Evolutionary conservation across 2,888 invertebrate species (phyloP), one percentile per base, ranked within the genome.

Genomic region (Timema podura): DNA sequence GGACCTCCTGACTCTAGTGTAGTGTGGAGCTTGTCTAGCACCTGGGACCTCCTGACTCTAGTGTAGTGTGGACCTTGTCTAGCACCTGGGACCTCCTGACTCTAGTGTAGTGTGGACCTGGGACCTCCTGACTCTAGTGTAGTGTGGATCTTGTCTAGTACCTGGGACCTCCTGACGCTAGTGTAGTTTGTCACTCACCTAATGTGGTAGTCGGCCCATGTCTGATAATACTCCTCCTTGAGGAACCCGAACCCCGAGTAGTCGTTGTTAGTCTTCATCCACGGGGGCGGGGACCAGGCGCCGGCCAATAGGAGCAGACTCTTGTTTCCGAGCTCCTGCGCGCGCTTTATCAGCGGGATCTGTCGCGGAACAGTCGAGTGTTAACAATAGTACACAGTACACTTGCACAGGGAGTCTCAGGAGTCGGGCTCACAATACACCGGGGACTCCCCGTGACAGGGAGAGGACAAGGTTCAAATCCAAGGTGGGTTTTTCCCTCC

Each of bases 131-230:
- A 30, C 3, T 30, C 9, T 13, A 64, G 64, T 30, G 9, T 16
- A 16, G 30, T 30, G 30, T 30, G 30, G 30, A 30, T n/a, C n/a
- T n/a, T n/a, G n/a, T n/a, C n/a, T n/a, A n/a, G n/a, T n/a, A n/a
- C n/a, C 30, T 30, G 30, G 30, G 30, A 30, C 30, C 30, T 30
- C 1, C 30, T 30, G 30, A 30, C 30, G 30, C 30, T 30, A 30
- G 30, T 30, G 30, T 3, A 30, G 30, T 30, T 30, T 3, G 30
- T 45, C 10, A 74, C 78, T 76, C 76, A 89, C 86, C 87, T 91
- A 3, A 93, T 77, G 78, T 91, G 88, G 78, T 96, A 96, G 75
- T 93, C 84, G 0, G 94, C 94, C 84, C 90, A 96, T 0, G 88
- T 79, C 79, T 92, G 90, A 79, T 90, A 95, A 79, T 88, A 92